Evolutionary conservation across 2,888 invertebrate species (phyloP).

Genomic region (Xestia rhomboidea): DNA sequence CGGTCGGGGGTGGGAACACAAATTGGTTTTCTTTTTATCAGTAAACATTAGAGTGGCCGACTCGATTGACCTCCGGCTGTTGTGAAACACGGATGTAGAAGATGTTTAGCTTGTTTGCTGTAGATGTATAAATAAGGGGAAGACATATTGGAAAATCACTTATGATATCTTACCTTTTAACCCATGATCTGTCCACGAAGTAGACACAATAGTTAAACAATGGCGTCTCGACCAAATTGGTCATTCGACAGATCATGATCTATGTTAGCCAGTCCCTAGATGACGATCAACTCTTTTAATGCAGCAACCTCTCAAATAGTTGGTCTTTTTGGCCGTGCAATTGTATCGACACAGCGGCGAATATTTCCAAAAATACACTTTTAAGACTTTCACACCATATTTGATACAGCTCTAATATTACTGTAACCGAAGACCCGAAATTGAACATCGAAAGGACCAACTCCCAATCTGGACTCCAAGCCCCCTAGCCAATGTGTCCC

Average conservation of each 20-base stretch:
- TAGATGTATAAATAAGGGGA: neutral
- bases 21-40: slow-evolving; percentile 89
- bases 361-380: neutral
- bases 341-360: neutral
- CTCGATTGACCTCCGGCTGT: slow-evolving; percentile 83
- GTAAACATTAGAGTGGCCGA: slow-evolving; percentile 83
- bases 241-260: too few relatives aligned
- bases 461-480: slow-evolving; percentile 14
- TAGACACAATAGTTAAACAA: too few relatives aligned
- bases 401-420: neutral
- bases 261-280: neutral
- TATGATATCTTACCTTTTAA: neutral
- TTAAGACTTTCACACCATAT: neutral
- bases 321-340: neutral
- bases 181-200: too few relatives aligned
- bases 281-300: neutral
- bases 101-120: slow-evolving; percentile 38
- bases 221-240: too few relatives aligned
- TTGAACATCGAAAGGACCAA: slow-evolving; percentile 4
- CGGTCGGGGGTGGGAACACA: slow-evolving; percentile 73
- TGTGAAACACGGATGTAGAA: slow-evolving; percentile 68
- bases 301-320: neutral
- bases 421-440: neutral
- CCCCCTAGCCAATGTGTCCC: slow-evolving; percentile 69
- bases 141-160: neutral